phyloP scores from a whole-genome alignment of 2,113 vertebrate species.

The Sylvilagus bachmani region DNA sequence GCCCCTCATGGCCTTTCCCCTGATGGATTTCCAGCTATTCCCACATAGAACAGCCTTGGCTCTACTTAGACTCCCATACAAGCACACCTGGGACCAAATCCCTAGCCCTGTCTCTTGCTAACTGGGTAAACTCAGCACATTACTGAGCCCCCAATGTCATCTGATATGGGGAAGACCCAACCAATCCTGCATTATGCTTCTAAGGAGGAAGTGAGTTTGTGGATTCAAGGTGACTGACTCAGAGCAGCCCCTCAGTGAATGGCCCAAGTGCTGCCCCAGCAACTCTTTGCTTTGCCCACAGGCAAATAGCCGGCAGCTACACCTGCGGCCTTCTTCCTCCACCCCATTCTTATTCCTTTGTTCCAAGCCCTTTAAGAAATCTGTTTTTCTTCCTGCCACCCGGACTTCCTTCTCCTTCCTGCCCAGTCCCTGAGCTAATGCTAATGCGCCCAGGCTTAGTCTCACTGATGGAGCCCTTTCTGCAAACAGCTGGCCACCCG shows the following conservation, averaged over 20 bases:
- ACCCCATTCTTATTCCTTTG: not conserved
- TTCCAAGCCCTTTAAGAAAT: not conserved
- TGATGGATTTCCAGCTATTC: not conserved
- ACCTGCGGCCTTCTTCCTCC: not conserved
- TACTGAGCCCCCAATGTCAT: not conserved
- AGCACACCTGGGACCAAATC: not conserved
- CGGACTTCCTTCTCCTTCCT: conserved; percentile 36
- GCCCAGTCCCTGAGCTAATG: not conserved
- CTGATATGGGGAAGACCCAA: not conserved
- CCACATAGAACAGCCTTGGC: not conserved
- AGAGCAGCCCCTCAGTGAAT: not conserved
- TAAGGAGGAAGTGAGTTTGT: not conserved
- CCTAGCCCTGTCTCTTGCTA: not conserved
- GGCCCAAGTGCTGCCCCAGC: too few species aligned
- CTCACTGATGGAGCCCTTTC: not conserved
- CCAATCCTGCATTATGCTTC: too few species aligned
- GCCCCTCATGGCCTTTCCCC: not conserved
- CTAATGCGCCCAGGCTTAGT: not conserved
- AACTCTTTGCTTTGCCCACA: not conserved
- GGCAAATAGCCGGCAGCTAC: conserved; percentile 31
- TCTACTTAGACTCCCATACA: not conserved
- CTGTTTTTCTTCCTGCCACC: not conserved
- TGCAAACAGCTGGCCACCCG: not conserved
- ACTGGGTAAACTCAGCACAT: not conserved
- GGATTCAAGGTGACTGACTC: not conserved